A percentile compares a stretch with the other conserved stretches of the same genome.
These are phyloP conservation scores for Phenganax stokvisi DNA, from an alignment of 92 coral and sea anemone species.

Conservation along the genomic window DNA sequence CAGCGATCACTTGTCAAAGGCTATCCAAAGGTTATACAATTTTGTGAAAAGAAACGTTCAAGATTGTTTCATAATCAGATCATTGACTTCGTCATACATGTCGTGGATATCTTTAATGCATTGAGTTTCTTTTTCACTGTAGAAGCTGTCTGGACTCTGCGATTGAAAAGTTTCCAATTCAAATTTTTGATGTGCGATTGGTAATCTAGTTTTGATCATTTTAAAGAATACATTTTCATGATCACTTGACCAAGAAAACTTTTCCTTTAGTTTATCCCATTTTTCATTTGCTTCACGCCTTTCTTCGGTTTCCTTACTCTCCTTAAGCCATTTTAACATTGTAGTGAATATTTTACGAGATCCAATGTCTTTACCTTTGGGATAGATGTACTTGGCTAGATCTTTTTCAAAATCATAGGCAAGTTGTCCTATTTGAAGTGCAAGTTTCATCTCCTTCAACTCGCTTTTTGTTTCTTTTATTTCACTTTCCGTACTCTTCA, in stretches of 20 bases:
- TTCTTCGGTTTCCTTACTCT: constrained; percentile 4
- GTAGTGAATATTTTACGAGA: not conserved
- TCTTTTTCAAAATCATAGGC: constrained; percentile 4
- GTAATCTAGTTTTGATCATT: not conserved
- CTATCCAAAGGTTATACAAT: too few species aligned
- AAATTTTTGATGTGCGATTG: not conserved
- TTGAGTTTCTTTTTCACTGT: not conserved
- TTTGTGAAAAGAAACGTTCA: too few species aligned
- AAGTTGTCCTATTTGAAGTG: not conserved
- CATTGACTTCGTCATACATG: not conserved
- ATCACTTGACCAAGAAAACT: not conserved
- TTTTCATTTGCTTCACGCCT: not conserved
- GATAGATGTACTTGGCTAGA: constrained; percentile 12
- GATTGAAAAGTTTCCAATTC: not conserved
- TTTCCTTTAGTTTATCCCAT: not conserved
- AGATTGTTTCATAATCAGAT: not conserved
- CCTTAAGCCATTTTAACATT: constrained; percentile 5
- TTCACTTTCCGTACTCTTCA: not conserved
- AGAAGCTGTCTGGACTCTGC: not conserved
- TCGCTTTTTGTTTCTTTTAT: not conserved
- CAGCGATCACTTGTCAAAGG: too few species aligned
- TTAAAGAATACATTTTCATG: not conserved
- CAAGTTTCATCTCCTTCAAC: not conserved
- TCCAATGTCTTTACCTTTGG: not conserved
- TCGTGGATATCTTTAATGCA: not conserved